Evolutionary conservation across 2,888 invertebrate genomes (phyloP).

Genomic region (Octonoba sinensis): DNA sequence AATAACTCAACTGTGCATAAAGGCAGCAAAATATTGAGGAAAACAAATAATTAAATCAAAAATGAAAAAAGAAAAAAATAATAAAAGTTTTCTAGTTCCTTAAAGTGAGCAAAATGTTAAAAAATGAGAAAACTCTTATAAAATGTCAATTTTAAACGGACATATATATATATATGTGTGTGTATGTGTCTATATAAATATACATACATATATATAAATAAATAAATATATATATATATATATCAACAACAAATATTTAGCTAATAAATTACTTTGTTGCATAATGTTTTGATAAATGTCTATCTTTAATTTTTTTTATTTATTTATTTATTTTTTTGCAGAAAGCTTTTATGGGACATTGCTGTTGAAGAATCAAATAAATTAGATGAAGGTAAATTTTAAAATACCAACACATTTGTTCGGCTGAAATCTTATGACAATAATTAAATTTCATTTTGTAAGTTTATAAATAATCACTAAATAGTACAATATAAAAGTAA

Average conservation of each 20-base stretch:
- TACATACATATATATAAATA: no score
- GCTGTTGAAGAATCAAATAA: slow-evolving; percentile 39
- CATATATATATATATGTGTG: not conserved
- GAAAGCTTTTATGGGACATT: slow-evolving; percentile 53
- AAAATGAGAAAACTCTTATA: not conserved
- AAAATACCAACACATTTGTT: not conserved
- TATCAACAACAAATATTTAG: no score
- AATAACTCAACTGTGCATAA: no score
- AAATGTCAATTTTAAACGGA: not conserved
- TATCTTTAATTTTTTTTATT: not conserved
- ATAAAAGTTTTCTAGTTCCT: not conserved
- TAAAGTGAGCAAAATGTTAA: not conserved
- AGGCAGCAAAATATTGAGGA: no score
- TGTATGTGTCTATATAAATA: no score
- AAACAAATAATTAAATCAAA: not conserved
- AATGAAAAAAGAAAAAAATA: not conserved
- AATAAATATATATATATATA: no score
- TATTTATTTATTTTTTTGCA: not conserved
- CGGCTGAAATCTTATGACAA: not conserved
- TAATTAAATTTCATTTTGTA: no score
- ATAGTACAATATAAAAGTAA: no score
- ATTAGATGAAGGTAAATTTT: slow-evolving; percentile 26
- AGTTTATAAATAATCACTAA: no score
- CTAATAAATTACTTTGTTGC: no score
- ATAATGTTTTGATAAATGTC: no score